Percentiles rank a stretch among this genome's conserved stretches.
phyloP scores from a whole-genome alignment of 2,113 vertebrate genomes.

The Accipiter cooperii region DNA sequence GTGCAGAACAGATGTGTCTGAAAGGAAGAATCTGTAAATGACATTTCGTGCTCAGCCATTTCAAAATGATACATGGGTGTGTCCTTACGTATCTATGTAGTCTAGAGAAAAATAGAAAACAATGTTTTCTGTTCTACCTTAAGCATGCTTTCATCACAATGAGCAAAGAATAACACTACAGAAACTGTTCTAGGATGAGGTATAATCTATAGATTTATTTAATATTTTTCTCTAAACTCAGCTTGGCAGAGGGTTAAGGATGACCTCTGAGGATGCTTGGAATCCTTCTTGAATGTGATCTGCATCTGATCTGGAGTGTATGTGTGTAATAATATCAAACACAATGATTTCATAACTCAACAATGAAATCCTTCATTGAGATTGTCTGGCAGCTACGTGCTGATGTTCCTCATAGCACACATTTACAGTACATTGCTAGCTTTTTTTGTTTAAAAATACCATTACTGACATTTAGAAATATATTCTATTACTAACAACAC shows the following conservation, averaged over 20 bases:
- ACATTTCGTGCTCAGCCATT: background rate
- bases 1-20: background rate
- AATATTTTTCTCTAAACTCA: background rate
- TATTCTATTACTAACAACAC: background rate
- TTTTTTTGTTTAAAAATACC: conserved; percentile 44
- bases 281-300: background rate
- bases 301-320: background rate
- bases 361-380: background rate
- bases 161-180: background rate
- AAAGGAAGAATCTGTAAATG: background rate
- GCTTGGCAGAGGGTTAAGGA: background rate
- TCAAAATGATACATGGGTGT: background rate
- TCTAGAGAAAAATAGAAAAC: background rate
- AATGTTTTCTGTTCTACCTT: background rate
- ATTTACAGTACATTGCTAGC: background rate
- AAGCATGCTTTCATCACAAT: background rate
- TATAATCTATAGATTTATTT: background rate
- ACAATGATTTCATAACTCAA: background rate
- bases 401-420: background rate
- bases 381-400: background rate
- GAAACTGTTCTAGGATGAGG: background rate
- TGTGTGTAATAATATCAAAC: background rate
- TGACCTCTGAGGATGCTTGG: background rate
- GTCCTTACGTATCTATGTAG: background rate
- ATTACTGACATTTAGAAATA: conserved; percentile 29